These are phyloP conservation scores for Gorsachius goisagi DNA, from an alignment of 2,113 vertebrate genomes.

Conservation along the genomic window DNA sequence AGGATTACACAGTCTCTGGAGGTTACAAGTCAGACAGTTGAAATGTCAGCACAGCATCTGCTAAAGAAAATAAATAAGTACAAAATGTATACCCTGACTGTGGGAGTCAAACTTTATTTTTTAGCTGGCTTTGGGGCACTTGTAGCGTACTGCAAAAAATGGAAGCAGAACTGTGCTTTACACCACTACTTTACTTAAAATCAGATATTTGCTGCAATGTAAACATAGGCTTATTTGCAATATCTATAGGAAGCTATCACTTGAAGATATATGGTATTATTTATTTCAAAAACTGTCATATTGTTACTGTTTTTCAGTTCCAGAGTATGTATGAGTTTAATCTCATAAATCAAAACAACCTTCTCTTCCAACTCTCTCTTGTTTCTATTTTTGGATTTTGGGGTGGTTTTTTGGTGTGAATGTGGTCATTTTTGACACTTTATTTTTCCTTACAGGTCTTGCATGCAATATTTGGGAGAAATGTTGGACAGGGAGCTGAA, in stretches of 20 bases:
- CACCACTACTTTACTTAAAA: not conserved
- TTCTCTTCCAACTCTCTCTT: not conserved
- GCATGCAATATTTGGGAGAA: not conserved
- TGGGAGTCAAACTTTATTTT: not conserved
- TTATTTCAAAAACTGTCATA: not conserved
- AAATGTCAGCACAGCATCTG: constrained; percentile 6
- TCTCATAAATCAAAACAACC: not conserved
- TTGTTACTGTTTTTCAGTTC: not conserved
- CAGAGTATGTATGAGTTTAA: not conserved
- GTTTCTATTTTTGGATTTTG: not conserved
- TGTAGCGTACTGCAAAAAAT: not conserved
- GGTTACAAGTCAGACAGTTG: not conserved
- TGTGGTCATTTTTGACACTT: not conserved
- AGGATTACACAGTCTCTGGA: not conserved
- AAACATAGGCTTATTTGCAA: not conserved
- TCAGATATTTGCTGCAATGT: not conserved
- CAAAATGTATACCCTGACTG: not conserved
- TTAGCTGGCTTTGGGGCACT: not conserved
- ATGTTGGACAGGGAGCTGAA: not conserved
- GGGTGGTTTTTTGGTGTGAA: not conserved
- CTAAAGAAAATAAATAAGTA: constrained; percentile 34
- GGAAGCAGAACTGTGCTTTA: not conserved
- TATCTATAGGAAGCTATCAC: not conserved
- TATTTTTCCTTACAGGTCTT: not conserved
- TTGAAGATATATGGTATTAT: not conserved